A percentile compares a stretch with the other conserved stretches of the same genome.
These are phyloP conservation scores for fruit fly (Drosophila melanogaster) DNA, from an alignment of 1,140 invertebrate species.

Conservation along the genomic window Release_6_plus_ISO1_MT NC_004354.4:10508001-10508500, in stretches of 20 bases:
- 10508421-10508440: constrained; percentile 73
- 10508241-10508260: neutral
- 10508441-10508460: constrained; percentile 31
- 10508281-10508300: constrained; percentile 72
- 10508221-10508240: constrained; percentile 11
- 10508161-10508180: constrained; percentile 79
- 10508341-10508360: constrained; percentile 56
- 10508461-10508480: neutral
- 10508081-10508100: constrained; percentile 59
- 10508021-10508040: neutral
- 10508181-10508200: constrained; percentile 20
- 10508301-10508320: constrained; percentile 66
- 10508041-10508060: constrained; percentile 9
- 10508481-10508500: neutral
- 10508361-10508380: constrained; percentile 28
- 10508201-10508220: neutral
- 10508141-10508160: constrained; percentile 77
- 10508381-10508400: constrained; percentile 57
- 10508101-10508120: constrained; percentile 60
- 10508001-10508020: constrained; percentile 6
- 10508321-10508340: constrained; percentile 16
- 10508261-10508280: constrained; percentile 73
- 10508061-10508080: constrained; percentile 82
- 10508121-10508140: constrained; percentile 60
- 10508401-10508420: constrained; percentile 20